These are phyloP conservation scores for Sebastes trivittatus DNA, from an alignment of 2,797 vertebrate species.

Conservation along the genomic window DNA sequence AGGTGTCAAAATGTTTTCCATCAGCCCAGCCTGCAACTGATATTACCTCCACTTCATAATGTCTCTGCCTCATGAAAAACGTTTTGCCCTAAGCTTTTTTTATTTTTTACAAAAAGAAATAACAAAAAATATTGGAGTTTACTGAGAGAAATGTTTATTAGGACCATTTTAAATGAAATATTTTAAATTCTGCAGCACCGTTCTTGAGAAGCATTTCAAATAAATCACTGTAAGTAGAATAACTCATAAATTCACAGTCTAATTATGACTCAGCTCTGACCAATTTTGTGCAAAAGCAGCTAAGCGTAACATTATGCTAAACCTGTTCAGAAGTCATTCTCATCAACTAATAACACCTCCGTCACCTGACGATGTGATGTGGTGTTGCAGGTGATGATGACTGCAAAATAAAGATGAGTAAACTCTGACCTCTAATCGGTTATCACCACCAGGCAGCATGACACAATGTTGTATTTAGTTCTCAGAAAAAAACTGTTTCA, in stretches of 20 bases:
- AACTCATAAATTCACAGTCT: neutral
- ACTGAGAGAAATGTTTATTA: neutral
- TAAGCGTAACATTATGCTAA: neutral
- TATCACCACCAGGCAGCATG: neutral
- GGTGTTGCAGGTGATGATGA: neutral
- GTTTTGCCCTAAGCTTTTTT: neutral
- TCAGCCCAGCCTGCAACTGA: conserved; percentile 14
- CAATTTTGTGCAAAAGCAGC: neutral
- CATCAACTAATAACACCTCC: neutral
- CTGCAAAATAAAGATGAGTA: neutral
- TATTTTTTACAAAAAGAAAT: neutral
- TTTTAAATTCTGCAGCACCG: neutral
- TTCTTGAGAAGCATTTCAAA: neutral
- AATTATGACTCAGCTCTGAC: neutral
- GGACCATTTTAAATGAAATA: neutral
- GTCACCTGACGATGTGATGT: conserved; percentile 12
- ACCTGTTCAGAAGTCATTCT: neutral
- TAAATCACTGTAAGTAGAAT: neutral
- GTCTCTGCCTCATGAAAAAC: neutral
- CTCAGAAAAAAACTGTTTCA: neutral
- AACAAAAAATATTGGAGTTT: neutral
- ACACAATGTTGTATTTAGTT: neutral
- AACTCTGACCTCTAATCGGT: neutral
- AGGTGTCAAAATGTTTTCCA: conserved; percentile 43
- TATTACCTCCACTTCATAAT: neutral